phyloP scores from a whole-genome alignment of 2,113 vertebrate species.

The Gavialis gangeticus region DNA sequence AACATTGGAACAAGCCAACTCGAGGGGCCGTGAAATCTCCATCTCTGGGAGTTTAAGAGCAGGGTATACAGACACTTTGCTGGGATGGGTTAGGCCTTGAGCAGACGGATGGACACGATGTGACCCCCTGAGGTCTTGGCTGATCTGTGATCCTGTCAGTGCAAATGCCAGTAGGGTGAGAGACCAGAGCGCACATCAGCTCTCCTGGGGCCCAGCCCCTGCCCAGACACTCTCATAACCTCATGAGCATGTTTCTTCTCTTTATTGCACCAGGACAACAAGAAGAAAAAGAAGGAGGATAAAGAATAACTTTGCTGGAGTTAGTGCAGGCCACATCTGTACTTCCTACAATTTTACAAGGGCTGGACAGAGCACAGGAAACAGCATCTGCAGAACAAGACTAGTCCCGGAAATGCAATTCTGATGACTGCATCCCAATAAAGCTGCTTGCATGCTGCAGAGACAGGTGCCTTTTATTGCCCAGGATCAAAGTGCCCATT shows the following conservation, averaged over 20 bases:
- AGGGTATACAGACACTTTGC: too few relatives aligned
- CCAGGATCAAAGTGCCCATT: rapidly evolving
- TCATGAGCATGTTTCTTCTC: background rate
- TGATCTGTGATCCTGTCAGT: background rate
- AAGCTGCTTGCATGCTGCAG: background rate
- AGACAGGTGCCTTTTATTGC: background rate
- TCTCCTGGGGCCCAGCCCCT: rapidly evolving
- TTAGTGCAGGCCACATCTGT: background rate
- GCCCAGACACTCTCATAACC: background rate
- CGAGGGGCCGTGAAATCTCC: too few relatives aligned
- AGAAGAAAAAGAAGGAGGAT: constrained; percentile 27
- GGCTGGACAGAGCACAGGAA: rapidly evolving
- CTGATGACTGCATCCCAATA: constrained; percentile 31
- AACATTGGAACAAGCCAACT: too few relatives aligned
- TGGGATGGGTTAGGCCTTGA: too few relatives aligned
- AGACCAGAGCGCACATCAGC: rapidly evolving
- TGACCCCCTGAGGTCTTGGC: background rate
- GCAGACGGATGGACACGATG: too few relatives aligned
- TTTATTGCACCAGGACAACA: background rate
- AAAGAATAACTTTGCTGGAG: constrained; percentile 13
- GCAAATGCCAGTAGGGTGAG: background rate
- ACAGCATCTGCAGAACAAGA: rapidly evolving
- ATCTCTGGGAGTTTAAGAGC: too few relatives aligned
- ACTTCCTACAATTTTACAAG: background rate
- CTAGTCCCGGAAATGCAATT: background rate